phyloP scores from a whole-genome alignment of 2,113 vertebrate genomes.

The Scalopus aquaticus region DNA sequence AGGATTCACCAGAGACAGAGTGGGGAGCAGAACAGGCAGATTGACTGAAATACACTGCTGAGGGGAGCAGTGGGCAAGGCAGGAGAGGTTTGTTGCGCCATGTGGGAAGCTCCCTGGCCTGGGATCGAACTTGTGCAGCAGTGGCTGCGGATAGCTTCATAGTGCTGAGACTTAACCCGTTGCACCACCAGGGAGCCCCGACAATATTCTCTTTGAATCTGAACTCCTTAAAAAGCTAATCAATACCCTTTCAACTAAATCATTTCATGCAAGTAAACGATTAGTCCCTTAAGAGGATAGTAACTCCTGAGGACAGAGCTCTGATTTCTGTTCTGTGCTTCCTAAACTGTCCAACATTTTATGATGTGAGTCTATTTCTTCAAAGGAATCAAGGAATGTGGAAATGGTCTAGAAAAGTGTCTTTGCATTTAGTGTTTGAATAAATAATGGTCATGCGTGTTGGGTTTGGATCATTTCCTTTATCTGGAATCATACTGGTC shows the following conservation, averaged over 20 bases:
- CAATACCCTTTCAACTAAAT: neutral
- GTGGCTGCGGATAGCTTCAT: no score
- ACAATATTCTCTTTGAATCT: neutral
- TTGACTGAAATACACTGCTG: no score
- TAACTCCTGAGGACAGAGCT: neutral
- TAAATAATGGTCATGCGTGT: neutral
- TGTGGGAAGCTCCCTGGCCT: no score
- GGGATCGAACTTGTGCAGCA: no score
- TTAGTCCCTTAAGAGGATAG: neutral
- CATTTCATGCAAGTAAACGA: neutral
- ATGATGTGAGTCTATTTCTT: neutral
- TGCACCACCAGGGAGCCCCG: no score
- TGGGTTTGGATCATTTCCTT: neutral
- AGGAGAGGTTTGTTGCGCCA: no score
- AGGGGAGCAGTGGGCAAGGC: no score
- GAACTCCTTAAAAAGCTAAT: neutral
- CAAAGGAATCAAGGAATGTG: neutral
- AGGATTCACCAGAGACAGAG: no score
- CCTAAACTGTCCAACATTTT: neutral
- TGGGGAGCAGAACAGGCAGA: no score
- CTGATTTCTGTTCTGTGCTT: neutral
- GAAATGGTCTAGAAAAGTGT: neutral
- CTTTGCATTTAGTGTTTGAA: slow-evolving; percentile 7
- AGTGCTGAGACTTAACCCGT: no score
- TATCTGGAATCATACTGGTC: neutral